These are phyloP conservation scores for Calliopum simillimum DNA, from an alignment of 2,888 invertebrate species.

Conservation along the genomic window DNA sequence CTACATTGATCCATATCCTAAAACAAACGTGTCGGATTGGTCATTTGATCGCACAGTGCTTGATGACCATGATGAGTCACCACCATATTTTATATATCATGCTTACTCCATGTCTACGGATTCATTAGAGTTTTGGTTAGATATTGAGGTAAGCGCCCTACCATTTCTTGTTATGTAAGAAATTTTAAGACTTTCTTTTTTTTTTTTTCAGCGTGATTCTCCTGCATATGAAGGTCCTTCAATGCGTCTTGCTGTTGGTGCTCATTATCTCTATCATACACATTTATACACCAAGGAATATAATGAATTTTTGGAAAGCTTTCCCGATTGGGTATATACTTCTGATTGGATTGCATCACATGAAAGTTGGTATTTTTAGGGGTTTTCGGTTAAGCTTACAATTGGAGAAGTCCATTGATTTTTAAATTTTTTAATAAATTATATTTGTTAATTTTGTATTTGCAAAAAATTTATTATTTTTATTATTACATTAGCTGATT, in stretches of 20 bases:
- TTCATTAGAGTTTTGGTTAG: conserved; percentile 58
- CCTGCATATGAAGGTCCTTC: conserved; percentile 48
- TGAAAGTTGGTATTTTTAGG: conserved; percentile 62
- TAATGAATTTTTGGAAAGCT: conserved; percentile 65
- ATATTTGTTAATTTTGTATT: too few relatives aligned
- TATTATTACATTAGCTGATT: too few relatives aligned
- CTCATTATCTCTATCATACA: conserved; percentile 68
- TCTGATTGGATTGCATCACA: conserved; percentile 69
- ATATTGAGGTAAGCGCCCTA: conserved; percentile 50
- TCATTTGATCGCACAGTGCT: conserved; percentile 54
- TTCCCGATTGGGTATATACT: conserved; percentile 71
- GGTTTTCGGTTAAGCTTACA: not conserved
- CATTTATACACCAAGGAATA: conserved; percentile 67
- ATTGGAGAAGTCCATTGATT: too few relatives aligned
- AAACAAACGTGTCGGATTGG: conserved; percentile 54
- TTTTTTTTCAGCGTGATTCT: conserved; percentile 43
- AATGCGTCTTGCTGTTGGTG: conserved; percentile 67
- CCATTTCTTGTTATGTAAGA: too few relatives aligned
- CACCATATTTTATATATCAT: conserved; percentile 59
- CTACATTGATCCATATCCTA: conserved; percentile 53
- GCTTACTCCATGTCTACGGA: conserved; percentile 51
- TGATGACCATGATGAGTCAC: conserved; percentile 45
- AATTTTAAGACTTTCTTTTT: not conserved
- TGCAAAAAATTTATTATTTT: too few relatives aligned
- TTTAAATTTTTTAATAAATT: too few relatives aligned